Conservation (phyloP, 1,140 invertebrate species). For the Hirudo medicinalis region DNA sequence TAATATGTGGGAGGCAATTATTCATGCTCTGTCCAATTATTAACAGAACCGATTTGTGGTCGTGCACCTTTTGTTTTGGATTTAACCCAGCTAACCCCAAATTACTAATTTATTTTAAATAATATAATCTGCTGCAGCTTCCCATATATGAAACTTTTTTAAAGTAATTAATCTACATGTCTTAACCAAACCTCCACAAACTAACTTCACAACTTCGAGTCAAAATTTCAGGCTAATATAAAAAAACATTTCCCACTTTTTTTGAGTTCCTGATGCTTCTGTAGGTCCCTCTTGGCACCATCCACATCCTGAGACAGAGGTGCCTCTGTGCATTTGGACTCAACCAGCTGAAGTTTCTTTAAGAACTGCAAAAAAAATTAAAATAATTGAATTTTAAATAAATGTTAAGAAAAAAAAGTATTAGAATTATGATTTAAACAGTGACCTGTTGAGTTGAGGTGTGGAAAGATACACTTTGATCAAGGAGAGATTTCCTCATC, state of each 20-base stretch:
- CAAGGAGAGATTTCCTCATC: slow-evolving; percentile 59
- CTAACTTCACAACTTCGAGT: no score
- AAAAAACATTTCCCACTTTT: slow-evolving; percentile 26
- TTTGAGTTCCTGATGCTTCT: slow-evolving; percentile 40
- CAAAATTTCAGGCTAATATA: background rate
- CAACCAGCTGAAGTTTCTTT: slow-evolving; percentile 10
- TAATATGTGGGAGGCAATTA: no score
- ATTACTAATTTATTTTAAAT: no score
- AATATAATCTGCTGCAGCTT: background rate
- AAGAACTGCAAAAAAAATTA: slow-evolving; percentile 3
- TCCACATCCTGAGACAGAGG: slow-evolving; percentile 37
- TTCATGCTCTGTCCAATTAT: no score
- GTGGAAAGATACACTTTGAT: slow-evolving; percentile 47
- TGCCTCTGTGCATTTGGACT: slow-evolving; percentile 18
- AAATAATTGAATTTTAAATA: background rate
- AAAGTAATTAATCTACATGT: no score
- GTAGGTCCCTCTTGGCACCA: slow-evolving; percentile 46
- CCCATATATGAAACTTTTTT: no score
- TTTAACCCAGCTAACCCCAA: no score
- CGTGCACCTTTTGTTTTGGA: no score
- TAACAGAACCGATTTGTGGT: no score
- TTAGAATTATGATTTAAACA: background rate
- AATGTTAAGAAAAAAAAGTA: background rate
- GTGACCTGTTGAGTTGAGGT: slow-evolving; percentile 37
- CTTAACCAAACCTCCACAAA: no score